Evolutionary conservation across 2,888 invertebrate species (phyloP).

Genomic region (Callosobruchus maculatus): DNA sequence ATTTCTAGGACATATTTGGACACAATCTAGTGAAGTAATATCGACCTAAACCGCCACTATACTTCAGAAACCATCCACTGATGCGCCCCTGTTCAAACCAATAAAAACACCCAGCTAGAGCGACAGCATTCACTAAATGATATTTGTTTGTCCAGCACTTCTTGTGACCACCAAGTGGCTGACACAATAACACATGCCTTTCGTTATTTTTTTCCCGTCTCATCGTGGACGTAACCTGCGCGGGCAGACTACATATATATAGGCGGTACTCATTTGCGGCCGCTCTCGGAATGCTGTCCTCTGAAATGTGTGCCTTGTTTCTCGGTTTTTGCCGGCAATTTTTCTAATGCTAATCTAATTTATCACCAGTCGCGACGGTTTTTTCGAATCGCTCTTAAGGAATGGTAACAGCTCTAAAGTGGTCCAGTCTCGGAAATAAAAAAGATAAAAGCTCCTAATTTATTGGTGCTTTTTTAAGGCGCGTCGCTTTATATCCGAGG

Average conservation of each 20-base stretch:
- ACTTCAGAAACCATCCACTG: too few species aligned
- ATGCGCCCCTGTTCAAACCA: background rate
- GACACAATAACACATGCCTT: constrained; percentile 40
- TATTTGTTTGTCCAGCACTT: constrained; percentile 40
- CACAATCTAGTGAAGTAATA: too few species aligned
- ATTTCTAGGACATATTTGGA: too few species aligned
- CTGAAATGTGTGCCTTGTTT: constrained; percentile 31
- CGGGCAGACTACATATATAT: too few species aligned
- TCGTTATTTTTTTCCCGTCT: constrained; percentile 26
- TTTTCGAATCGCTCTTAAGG: background rate
- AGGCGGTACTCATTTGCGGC: constrained; percentile 35
- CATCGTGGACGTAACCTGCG: constrained; percentile 9
- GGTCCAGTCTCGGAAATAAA: background rate
- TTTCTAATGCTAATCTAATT: constrained; percentile 28
- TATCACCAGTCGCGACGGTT: constrained; percentile 22
- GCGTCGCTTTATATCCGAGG: background rate
- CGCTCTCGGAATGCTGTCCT: constrained; percentile 35
- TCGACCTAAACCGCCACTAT: too few species aligned
- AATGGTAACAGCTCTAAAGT: background rate
- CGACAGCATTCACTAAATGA: constrained; percentile 31
- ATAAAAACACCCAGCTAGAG: constrained; percentile 8
- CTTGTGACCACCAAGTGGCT: constrained; percentile 34
- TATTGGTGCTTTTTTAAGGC: background rate
- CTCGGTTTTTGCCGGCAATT: constrained; percentile 23
- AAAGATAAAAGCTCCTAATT: background rate